Evolutionary conservation across 2,797 vertebrate species (phyloP).

Genomic region (Trachurus trachurus): DNA sequence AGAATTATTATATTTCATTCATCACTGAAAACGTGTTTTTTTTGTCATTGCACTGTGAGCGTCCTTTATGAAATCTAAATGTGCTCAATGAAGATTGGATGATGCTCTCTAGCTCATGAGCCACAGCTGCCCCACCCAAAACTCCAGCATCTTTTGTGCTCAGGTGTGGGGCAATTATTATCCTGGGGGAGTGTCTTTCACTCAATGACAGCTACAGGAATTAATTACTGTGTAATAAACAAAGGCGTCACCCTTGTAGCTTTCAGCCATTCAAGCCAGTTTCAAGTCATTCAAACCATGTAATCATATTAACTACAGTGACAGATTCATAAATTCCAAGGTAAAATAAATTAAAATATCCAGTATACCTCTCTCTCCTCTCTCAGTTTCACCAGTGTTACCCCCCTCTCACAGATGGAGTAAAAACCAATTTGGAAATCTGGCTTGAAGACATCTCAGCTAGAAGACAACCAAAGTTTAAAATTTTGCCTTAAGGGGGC

Average conservation of each 20-base stretch:
- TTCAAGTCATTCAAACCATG: not conserved
- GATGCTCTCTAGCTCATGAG: too few relatives aligned
- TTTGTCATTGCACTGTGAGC: too few relatives aligned
- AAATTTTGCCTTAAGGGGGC: not conserved
- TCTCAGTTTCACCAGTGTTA: too few relatives aligned
- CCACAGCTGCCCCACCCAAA: too few relatives aligned
- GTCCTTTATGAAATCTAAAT: not conserved
- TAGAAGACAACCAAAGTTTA: not conserved
- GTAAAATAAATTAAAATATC: too few relatives aligned
- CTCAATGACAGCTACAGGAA: too few relatives aligned
- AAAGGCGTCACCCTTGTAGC: too few relatives aligned
- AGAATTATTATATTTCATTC: not conserved
- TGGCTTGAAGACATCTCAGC: conserved; percentile 11
- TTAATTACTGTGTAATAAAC: too few relatives aligned
- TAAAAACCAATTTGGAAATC: not conserved
- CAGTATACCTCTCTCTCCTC: too few relatives aligned
- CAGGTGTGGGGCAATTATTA: not conserved
- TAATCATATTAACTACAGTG: not conserved
- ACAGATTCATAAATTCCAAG: too few relatives aligned
- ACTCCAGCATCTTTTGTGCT: not conserved
- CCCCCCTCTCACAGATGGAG: too few relatives aligned
- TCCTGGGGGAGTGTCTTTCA: not conserved
- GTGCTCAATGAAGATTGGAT: not conserved
- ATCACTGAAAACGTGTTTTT: too few relatives aligned
- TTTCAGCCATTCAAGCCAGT: not conserved